These are phyloP conservation scores for Wasmannia auropunctata DNA, from an alignment of 1,140 invertebrate genomes.

Conservation along the genomic window DNA sequence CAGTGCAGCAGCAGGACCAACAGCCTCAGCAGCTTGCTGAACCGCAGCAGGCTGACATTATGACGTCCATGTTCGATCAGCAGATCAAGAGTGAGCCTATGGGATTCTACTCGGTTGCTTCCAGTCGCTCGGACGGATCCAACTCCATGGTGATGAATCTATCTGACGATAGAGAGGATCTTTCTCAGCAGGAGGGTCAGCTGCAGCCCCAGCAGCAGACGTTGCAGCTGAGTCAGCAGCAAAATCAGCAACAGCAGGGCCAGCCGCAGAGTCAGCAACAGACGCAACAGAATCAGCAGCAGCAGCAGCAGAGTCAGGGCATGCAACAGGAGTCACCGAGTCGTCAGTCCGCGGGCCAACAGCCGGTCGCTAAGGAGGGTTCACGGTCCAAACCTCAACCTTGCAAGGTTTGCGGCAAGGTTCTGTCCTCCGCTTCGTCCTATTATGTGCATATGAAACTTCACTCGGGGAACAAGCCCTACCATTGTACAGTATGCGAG, in stretches of 20 bases:
- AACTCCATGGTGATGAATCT: slow-evolving; percentile 84
- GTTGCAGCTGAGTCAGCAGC: slow-evolving; percentile 75
- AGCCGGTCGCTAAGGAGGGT: slow-evolving; percentile 84
- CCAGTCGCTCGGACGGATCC: slow-evolving; percentile 83
- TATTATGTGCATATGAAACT: slow-evolving; percentile 93
- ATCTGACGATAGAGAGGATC: slow-evolving; percentile 82
- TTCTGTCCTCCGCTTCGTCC: slow-evolving; percentile 90
- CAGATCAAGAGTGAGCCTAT: slow-evolving; percentile 89
- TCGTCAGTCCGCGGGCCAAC: slow-evolving; percentile 82
- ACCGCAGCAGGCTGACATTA: slow-evolving; percentile 75
- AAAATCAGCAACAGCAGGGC: slow-evolving; percentile 83
- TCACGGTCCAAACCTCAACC: slow-evolving; percentile 88
- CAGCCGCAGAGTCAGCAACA: slow-evolving; percentile 85
- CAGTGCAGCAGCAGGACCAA: slow-evolving; percentile 71
- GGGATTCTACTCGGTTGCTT: slow-evolving; percentile 86
- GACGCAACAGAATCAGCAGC: slow-evolving; percentile 78
- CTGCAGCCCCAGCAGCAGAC: slow-evolving; percentile 81
- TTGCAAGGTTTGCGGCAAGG: slow-evolving; percentile 91
- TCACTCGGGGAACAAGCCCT: slow-evolving; percentile 92
- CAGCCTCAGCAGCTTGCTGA: slow-evolving; percentile 73
- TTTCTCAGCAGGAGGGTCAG: slow-evolving; percentile 85
- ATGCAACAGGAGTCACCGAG: slow-evolving; percentile 79
- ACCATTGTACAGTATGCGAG: slow-evolving; percentile 90
- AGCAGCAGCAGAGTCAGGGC: slow-evolving; percentile 84
- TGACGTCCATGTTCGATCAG: slow-evolving; percentile 88